These are phyloP conservation scores for Varecia variegata DNA, from an alignment of 2,797 vertebrate species.

Conservation along the genomic window DNA sequence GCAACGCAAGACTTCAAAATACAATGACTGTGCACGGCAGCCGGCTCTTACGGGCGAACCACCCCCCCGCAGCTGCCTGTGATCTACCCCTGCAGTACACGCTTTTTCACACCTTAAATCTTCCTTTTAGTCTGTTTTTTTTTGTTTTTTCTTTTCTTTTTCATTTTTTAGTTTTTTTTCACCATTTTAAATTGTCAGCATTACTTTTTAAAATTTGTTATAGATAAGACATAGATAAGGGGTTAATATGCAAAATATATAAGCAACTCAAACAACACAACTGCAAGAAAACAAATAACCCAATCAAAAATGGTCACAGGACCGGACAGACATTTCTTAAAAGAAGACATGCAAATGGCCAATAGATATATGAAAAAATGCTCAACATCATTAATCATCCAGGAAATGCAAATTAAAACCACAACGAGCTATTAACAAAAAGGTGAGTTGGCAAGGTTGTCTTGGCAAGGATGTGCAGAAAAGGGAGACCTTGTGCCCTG, in stretches of 20 bases:
- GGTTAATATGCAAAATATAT: background rate
- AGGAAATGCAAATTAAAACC: background rate
- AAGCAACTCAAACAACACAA: background rate
- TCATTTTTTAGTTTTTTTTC: background rate
- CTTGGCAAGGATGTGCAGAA: background rate
- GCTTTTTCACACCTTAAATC: too few species aligned
- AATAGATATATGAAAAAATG: background rate
- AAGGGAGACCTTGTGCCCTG: fast-evolving
- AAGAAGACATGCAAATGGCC: background rate
- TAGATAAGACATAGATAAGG: too few species aligned
- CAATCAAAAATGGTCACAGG: background rate
- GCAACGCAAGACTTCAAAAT: background rate
- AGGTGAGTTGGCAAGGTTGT: too few species aligned
- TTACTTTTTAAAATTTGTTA: background rate
- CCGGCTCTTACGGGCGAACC: fast-evolving
- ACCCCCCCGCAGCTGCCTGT: too few species aligned
- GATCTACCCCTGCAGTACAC: background rate
- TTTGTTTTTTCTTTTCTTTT: too few species aligned
- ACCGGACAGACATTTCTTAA: background rate
- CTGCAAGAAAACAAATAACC: background rate
- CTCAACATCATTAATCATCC: too few species aligned
- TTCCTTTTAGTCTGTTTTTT: background rate
- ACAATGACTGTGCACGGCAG: fast-evolving
- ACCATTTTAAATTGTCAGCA: background rate
- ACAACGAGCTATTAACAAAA: background rate